A percentile compares a stretch with the other conserved stretches of the same genome.
These are phyloP conservation scores for Drosophila pseudoobscura DNA, from an alignment of 1,140 invertebrate species.

Conservation along the genomic window DNA sequence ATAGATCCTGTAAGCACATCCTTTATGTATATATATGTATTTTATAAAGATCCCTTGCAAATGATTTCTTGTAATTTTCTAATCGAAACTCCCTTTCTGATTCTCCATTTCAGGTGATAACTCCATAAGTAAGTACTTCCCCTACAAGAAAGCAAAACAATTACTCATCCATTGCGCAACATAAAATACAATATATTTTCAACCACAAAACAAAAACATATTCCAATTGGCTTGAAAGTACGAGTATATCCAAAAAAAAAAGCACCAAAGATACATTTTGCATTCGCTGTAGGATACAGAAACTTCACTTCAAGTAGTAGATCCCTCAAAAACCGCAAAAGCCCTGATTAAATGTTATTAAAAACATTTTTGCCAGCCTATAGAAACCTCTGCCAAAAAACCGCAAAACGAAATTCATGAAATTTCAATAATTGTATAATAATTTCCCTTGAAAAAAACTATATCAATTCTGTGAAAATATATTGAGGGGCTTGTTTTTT, in stretches of 20 bases:
- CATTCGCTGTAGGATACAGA: slow-evolving; percentile 58
- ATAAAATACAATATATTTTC: slow-evolving; percentile 1
- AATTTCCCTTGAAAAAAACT: slow-evolving; percentile 43
- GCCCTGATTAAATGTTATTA: slow-evolving; percentile 69
- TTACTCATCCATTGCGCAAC: slow-evolving; percentile 44
- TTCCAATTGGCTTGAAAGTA: slow-evolving; percentile 61
- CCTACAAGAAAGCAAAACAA: not conserved
- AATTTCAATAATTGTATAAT: slow-evolving; percentile 38
- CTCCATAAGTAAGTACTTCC: slow-evolving; percentile 80
- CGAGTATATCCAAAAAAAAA: slow-evolving; percentile 1
- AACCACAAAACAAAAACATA: slow-evolving; percentile 55
- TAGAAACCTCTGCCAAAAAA: slow-evolving; percentile 4
- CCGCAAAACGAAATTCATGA: slow-evolving; percentile 40
- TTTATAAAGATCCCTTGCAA: no score
- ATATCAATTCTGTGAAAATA: slow-evolving; percentile 25
- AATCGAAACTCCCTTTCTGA: slow-evolving; percentile 7
- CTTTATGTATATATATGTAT: no score
- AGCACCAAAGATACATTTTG: slow-evolving; percentile 54
- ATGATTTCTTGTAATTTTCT: not conserved
- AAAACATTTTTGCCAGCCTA: slow-evolving; percentile 42
- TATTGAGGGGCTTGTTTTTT: slow-evolving; percentile 14
- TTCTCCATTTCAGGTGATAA: slow-evolving; percentile 74
- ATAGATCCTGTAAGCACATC: no score
- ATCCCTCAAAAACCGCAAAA: slow-evolving; percentile 44
- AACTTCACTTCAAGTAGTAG: slow-evolving; percentile 17